Conservation (phyloP, 2,797 vertebrate genomes). For the Periparus ater region DNA sequence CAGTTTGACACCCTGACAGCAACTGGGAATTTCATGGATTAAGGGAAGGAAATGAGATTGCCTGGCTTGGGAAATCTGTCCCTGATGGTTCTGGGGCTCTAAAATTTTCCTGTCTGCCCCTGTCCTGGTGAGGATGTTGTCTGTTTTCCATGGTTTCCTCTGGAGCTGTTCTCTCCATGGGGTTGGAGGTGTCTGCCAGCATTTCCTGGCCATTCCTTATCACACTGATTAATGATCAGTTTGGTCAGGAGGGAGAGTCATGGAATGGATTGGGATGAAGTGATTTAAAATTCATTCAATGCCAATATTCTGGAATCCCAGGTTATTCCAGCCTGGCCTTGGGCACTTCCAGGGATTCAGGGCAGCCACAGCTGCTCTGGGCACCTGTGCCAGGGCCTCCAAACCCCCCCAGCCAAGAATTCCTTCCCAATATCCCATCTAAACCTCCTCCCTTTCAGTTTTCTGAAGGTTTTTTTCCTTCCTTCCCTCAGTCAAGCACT, state of each 20-base stretch:
- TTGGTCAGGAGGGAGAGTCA: background rate
- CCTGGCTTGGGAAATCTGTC: background rate
- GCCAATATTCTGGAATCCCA: background rate
- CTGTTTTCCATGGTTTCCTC: background rate
- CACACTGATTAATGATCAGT: background rate
- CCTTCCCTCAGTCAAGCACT: background rate
- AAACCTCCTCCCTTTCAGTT: background rate
- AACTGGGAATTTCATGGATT: background rate
- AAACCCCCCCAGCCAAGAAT: background rate
- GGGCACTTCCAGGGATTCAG: fast-evolving
- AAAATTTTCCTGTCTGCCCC: background rate
- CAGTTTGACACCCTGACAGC: background rate
- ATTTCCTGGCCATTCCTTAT: background rate
- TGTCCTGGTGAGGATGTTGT: background rate
- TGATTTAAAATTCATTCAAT: background rate
- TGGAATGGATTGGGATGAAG: background rate
- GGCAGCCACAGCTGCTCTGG: background rate
- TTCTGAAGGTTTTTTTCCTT: background rate
- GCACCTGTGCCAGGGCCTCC: background rate
- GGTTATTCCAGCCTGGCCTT: background rate
- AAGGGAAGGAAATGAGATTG: background rate
- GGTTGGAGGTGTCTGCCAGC: background rate
- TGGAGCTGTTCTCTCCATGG: background rate
- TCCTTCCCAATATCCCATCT: background rate
- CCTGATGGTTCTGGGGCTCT: background rate